These are phyloP conservation scores for Siderastrea siderea DNA, from an alignment of 92 coral and sea anemone species.

Conservation along the genomic window DNA sequence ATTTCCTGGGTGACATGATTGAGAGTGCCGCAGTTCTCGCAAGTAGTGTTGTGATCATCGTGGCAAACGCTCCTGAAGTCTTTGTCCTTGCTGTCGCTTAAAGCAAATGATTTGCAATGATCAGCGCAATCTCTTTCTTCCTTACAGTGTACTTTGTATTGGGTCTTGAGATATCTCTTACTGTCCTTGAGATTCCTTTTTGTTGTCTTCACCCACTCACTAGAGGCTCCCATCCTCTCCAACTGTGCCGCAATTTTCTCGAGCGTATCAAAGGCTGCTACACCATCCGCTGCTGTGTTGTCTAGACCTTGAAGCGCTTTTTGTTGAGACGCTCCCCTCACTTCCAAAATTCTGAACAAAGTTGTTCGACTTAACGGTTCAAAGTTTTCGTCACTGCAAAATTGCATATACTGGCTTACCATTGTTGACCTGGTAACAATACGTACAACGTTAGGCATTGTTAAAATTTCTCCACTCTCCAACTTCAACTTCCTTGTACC, in stretches of 20 bases:
- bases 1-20: background rate
- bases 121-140: background rate
- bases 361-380: conserved; percentile 58
- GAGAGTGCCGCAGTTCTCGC: conserved; percentile 26
- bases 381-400: conserved; percentile 49
- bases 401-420: conserved; percentile 45
- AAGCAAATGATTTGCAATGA: background rate
- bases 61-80: conserved; percentile 6
- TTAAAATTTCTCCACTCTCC: conserved; percentile 35
- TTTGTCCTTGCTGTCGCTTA: conserved; percentile 16
- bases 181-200: background rate
- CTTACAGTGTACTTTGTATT: background rate
- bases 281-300: conserved; percentile 73
- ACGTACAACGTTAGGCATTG: conserved; percentile 47
- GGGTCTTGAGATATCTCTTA: background rate
- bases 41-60: conserved; percentile 21
- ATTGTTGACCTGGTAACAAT: conserved; percentile 65
- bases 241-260: too few relatives aligned
- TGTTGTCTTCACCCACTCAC: background rate
- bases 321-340: conserved; percentile 62
- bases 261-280: too few relatives aligned
- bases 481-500: conserved; percentile 55
- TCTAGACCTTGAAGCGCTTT: conserved; percentile 62
- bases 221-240: background rate
- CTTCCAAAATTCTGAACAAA: conserved; percentile 27